Evolutionary conservation across 2,888 invertebrate species (phyloP).

Genomic region (Nomada goodeniana): DNA sequence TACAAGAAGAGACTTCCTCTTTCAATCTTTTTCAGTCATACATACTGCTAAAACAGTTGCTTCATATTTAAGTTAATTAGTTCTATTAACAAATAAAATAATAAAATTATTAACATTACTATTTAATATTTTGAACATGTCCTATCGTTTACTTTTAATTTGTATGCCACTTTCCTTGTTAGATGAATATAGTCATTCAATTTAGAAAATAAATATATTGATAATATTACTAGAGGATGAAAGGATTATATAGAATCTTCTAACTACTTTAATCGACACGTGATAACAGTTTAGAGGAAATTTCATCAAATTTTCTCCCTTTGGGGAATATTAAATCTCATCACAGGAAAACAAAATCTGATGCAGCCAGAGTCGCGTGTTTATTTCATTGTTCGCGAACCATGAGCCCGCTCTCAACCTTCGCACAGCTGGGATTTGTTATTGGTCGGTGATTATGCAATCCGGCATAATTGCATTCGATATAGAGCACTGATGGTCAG

Average conservation of each 20-base stretch:
- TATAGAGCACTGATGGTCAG: not conserved
- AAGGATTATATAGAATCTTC: too few relatives aligned
- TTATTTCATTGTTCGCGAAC: not conserved
- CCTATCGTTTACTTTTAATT: too few relatives aligned
- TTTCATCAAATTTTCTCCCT: not conserved
- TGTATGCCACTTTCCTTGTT: too few relatives aligned
- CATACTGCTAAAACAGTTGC: not conserved
- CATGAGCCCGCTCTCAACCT: conserved; percentile 10
- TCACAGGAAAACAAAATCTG: not conserved
- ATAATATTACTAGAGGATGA: not conserved
- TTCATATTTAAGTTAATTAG: not conserved
- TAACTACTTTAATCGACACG: not conserved
- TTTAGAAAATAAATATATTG: not conserved
- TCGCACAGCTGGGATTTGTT: conserved; percentile 16
- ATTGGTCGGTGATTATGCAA: conserved; percentile 35
- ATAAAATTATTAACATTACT: too few relatives aligned
- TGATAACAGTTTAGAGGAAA: not conserved
- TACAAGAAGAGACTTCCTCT: not conserved
- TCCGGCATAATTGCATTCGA: conserved; percentile 21
- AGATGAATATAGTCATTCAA: too few relatives aligned
- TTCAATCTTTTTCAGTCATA: too few relatives aligned
- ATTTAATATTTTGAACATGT: too few relatives aligned
- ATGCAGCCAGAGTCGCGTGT: conserved; percentile 14
- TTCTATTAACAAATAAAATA: not conserved
- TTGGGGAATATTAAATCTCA: not conserved